phyloP scores from a whole-genome alignment of 2,113 vertebrate genomes.

The cat (Felis catus) region F.catus_Fca126_mat1.0 CM031415.1:60431001-60431500 shows the following conservation, averaged over 20 bases:
- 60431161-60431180: not conserved
- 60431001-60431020: not conserved
- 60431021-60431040: not conserved
- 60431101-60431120: not conserved
- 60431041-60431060: not conserved
- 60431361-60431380: no score
- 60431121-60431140: not conserved
- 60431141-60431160: not conserved
- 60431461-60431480: not conserved
- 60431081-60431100: not conserved
- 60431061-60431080: not conserved
- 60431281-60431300: no score
- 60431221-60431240: not conserved
- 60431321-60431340: no score
- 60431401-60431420: no score
- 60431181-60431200: not conserved
- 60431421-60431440: no score
- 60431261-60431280: no score
- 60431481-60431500: not conserved
- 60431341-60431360: no score
- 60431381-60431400: no score
- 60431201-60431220: not conserved
- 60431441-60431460: no score
- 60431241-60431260: no score
- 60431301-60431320: no score